Base-by-base conservation (phyloP, 2,888 invertebrate genomes). In the Germaria angustata region DNA sequence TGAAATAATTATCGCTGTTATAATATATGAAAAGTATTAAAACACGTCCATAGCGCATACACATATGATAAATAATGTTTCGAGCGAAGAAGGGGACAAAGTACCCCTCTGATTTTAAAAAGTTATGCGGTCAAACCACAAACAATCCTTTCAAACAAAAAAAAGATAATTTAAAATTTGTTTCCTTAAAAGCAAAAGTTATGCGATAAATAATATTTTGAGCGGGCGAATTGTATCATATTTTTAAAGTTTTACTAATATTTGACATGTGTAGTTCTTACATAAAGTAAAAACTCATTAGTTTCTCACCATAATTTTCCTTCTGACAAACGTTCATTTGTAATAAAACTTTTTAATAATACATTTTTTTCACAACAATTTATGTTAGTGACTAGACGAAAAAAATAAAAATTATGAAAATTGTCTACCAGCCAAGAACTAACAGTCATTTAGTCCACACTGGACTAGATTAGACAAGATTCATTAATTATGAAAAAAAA, bases 1-100 rank as follows among this genome's bases (percentile, higher is more conserved):
- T 99, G 88, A 91, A 90, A 91, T 91, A 44, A 84, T 88, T 84
- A 79, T 85, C 84, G 84, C 86, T 90, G 86, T 89, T 88, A 88
- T 89, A 90, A 89, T 89, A 89, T 89, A 88, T 85, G 84, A 87
- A 90, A 89, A 89, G 87, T 89, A 90, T 89, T 89, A 86, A 89
- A 90, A 90, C 90, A 91, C 91, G 91, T 90, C 91, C 87, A 89
- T 84, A 86, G 85, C 86, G 88, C 86, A 86, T 86, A 87, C 87
- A 90, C 88, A 89, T n/a, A n/a, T n/a, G n/a, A n/a, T n/a, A n/a
- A n/a, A n/a, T n/a, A n/a, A n/a, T n/a, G n/a, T n/a, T n/a, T n/a
- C n/a, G n/a, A n/a, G n/a, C n/a, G n/a, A n/a, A n/a, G n/a, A n/a
- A n/a, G n/a, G n/a, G n/a, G n/a, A n/a, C n/a, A n/a, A n/a, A n/a